Evolutionary conservation across 2,888 invertebrate species (phyloP), one percentile per base, ranked within the genome.

Genomic region (Gymnoscelis rufifasciata): DNA sequence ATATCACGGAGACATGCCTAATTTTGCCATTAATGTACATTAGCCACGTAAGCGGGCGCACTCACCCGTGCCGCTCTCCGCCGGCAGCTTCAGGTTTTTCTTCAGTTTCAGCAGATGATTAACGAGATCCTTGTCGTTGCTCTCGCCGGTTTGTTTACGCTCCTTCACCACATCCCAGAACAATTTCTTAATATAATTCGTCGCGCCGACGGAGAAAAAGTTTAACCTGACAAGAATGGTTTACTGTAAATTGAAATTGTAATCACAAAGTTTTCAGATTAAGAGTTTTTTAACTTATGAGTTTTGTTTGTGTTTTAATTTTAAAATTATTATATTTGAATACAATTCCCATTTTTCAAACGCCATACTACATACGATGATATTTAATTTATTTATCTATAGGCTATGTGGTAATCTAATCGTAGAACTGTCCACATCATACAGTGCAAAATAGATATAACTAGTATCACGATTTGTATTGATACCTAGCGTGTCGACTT

Each of bases 101-200:
- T 75, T 76, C 43, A 83, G 53, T 56, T 70, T 75, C 8, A 83
- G 60, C 49, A 83, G 64, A 55, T 71, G 75, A 60, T 78, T 74
- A 15, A 83, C 69, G 27, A 83, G 69, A 54, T 83, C 83, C 47
- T 66, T 77, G 15, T 75, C 66, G 28, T 55, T 68, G 1, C 43
- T 56, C 35, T 59, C 54, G 3, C 58, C 56, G 24, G 50, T 51
- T 44, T 63, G 57, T 44, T 74, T 64, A 1, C 83, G 72, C 43
- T 76, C 64, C 2, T 71, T 45, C 6, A 66, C 78, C 7, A 80
- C 70, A 33, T 62, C 57, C 64, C 66, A 68, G 52, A 83, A 83
- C 24, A 83, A 44, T 49, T 74, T 64, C 52, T 64, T 80, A 1
- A 83, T 60, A 31, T 76, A 75, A 1, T 80, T 69, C 3, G 74